Conservation (phyloP, 2,888 invertebrate species). For the Temnothorax ravouxi region DNA sequence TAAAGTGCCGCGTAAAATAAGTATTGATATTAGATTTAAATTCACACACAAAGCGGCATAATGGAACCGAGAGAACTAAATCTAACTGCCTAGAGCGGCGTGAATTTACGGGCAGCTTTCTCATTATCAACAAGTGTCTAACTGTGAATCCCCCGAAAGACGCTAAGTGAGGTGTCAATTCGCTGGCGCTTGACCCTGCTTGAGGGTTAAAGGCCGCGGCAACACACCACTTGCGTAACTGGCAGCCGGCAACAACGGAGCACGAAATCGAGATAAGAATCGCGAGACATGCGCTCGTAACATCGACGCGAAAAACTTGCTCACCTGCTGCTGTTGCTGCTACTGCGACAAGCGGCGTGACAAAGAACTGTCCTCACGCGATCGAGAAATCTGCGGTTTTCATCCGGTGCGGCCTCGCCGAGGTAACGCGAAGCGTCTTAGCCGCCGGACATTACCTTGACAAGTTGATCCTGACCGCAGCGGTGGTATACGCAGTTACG, state of each 20-base stretch:
- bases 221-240: slow-evolving; percentile 23
- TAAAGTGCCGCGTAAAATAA: neutral
- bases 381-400: slow-evolving; percentile 74
- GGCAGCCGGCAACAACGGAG: neutral
- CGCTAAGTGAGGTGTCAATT: slow-evolving; percentile 43
- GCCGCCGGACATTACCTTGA: slow-evolving; percentile 70
- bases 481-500: neutral
- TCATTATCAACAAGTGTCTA: slow-evolving; percentile 28
- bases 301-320: slow-evolving; percentile 51
- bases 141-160: slow-evolving; percentile 23
- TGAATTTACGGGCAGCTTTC: neutral
- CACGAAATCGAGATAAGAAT: slow-evolving; percentile 41
- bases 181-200: slow-evolving; percentile 34
- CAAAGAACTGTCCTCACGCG: slow-evolving; percentile 62
- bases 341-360: slow-evolving; percentile 39
- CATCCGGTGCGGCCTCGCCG: slow-evolving; percentile 62
- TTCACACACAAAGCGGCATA: neutral
- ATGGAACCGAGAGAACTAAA: neutral
- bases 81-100: neutral
- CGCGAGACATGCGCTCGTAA: slow-evolving; percentile 11
- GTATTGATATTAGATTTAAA: neutral
- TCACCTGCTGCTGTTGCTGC: slow-evolving; percentile 61
- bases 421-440: slow-evolving; percentile 63
- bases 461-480: slow-evolving; percentile 70
- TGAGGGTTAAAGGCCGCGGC: slow-evolving; percentile 40